Evolutionary conservation across 2,113 vertebrate species (phyloP), one percentile per base, ranked within the genome.

Genomic region (Xenus cinereus): DNA sequence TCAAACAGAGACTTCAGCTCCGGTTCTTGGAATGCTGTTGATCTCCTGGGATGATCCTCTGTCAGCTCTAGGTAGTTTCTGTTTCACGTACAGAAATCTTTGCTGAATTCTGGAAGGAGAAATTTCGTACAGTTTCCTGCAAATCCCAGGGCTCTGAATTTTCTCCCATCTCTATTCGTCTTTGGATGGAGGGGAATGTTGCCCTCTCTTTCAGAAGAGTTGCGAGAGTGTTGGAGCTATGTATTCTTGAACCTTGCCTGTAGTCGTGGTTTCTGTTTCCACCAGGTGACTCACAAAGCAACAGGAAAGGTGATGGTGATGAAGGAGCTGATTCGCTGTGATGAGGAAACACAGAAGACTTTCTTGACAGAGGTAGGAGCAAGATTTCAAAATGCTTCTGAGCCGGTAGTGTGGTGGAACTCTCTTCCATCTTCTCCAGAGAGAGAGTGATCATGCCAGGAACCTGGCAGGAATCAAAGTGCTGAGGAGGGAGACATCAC

Each of bases 301-400:
- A 99, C 99, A 3, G 99, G 99, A 86, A 99, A 99, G 95, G 99
- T 99, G 97, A 99, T 99, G 99, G 99, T 99, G 93, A 99, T 99
- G 99, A 99, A 99, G 95, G 99, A 99, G 97, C 97, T 99, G 93
- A 99, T 99, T 92, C 99, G 99, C 23, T 99, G 99, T 95, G 99
- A 99, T 75, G 99, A 99, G 87, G 99, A 99, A 97, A 99, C 99
- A 6, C 99, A 99, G 98, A 99, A 99, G 97, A 99, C 99, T 28
- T 99, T 99, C 96, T 97, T 99, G 41, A 99, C 99, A 73, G 99
- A 99, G 99, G 99, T 99, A 91, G 33, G 98, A 81, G 56, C 50
- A 79, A 48, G 33, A 51, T 63, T 72, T 93, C 32, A 28, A 45
- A 86, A 73, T 37, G 33, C 24, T 67, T 50, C 80, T 53, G 54